Conservation (phyloP, 2,888 invertebrate species). For the Cantharis lateralis region DNA sequence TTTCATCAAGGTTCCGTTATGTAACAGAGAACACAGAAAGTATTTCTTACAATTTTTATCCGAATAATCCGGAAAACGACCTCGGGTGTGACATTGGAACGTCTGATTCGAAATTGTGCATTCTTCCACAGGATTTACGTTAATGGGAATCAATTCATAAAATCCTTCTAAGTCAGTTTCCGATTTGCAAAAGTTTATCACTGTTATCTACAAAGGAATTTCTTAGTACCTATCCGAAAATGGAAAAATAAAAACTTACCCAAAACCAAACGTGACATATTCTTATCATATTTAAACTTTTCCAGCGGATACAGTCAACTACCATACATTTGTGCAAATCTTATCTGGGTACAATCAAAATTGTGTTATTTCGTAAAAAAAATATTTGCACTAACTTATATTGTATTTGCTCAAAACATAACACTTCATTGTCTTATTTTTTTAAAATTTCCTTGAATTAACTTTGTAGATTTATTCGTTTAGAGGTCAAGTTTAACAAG, state of each 20-base stretch:
- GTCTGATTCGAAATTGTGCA: conserved; percentile 41
- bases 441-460: not conserved
- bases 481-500: not conserved
- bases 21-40: conserved; percentile 32
- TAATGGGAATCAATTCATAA: not conserved
- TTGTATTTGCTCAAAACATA: not conserved
- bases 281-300: not conserved
- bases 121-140: not conserved
- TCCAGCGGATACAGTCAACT: not conserved
- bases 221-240: too few relatives aligned
- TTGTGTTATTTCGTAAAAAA: not conserved
- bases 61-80: conserved; percentile 53
- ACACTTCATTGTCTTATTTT: not conserved
- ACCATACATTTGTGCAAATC: not conserved
- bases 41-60: conserved; percentile 43
- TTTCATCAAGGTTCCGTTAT: conserved; percentile 44
- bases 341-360: not conserved
- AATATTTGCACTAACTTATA: not conserved
- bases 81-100: conserved; percentile 51
- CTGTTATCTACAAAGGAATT: not conserved
- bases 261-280: not conserved
- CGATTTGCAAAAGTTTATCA: not conserved
- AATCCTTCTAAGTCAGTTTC: not conserved
- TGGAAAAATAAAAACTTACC: not conserved
- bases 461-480: not conserved